These are phyloP conservation scores for Eupeodes latifasciatus DNA, from an alignment of 2,888 invertebrate species.

Conservation along the genomic window DNA sequence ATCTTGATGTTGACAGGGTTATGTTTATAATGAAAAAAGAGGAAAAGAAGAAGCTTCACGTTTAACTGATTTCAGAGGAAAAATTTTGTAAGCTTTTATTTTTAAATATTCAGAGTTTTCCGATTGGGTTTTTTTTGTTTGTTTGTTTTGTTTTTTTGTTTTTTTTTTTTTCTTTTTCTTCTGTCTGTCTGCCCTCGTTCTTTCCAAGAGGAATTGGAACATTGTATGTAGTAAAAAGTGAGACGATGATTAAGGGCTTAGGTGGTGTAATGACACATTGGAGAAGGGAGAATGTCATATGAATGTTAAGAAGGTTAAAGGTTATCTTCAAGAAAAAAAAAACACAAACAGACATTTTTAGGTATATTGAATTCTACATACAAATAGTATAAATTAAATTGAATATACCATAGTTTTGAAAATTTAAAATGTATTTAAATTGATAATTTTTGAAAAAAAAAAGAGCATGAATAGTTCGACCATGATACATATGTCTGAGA, in stretches of 20 bases:
- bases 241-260: not conserved
- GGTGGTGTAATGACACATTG: constrained; percentile 20
- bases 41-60: constrained; percentile 52
- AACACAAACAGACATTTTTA: no score
- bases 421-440: no score
- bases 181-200: constrained; percentile 45
- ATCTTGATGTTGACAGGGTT: constrained; percentile 21
- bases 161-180: not conserved
- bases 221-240: constrained; percentile 29
- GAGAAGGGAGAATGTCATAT: not conserved
- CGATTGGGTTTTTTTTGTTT: constrained; percentile 3
- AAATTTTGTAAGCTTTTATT: constrained; percentile 16
- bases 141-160: constrained; percentile 5
- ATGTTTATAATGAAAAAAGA: not conserved
- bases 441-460: no score
- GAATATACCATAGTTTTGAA: no score
- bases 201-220: constrained; percentile 48
- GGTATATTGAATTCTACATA: no score
- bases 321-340: not conserved
- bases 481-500: no score
- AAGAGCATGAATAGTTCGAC: no score
- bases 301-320: not conserved
- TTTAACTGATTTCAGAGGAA: constrained; percentile 44
- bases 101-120: constrained; percentile 34
- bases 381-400: no score